Evolutionary conservation across 2,797 vertebrate species (phyloP), one percentile per base, ranked within the genome.

Genomic region (Parotocinclus haroldoi): DNA sequence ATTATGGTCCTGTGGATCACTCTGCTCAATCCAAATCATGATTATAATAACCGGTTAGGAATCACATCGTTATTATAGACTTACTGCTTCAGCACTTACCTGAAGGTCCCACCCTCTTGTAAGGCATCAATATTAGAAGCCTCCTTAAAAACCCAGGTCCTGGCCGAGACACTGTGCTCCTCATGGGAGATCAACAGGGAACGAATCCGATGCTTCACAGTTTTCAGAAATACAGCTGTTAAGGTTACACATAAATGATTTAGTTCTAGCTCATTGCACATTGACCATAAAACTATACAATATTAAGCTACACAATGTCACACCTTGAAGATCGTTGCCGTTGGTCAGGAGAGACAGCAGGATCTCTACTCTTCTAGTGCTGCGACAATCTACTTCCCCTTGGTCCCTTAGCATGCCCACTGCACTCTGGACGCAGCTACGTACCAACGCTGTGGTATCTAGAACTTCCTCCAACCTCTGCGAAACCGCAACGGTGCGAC

Each of bases 91-190:
- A n/a, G n/a, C 4, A 55, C 74, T 74, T 75, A 98, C 96, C 95
- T 95, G 85, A 99, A 99, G 3, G 96, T 99, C 10, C 95, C 96
- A 1, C 93, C 95, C 86, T 99, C 96, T 83, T 98, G 96, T 16
- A 99, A 83, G 1, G 95, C 94, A 38, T 88, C 88, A n/a, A 92
- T 91, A 78, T 95, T 94, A 36, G 86, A 91, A 12, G 96, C 96
- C 66, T 92, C 95, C 57, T 88, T 89, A 10, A 89, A 79, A 54
- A 98, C 93, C 96, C 96, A 99, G 71, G 89, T 91, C 58, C 83
- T 81, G 3, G 84, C 64, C 6, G 79, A 66, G 19, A 76, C 50
- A 0, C 75, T 45, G 66, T 81, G 87, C 39, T 89, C 85, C 42
- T 96, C 95, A 16, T 88, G 88, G 66, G 75, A 82, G 19, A 55